These are phyloP conservation scores for Columbina picui DNA, from an alignment of 2,113 vertebrate species.

Conservation along the genomic window DNA sequence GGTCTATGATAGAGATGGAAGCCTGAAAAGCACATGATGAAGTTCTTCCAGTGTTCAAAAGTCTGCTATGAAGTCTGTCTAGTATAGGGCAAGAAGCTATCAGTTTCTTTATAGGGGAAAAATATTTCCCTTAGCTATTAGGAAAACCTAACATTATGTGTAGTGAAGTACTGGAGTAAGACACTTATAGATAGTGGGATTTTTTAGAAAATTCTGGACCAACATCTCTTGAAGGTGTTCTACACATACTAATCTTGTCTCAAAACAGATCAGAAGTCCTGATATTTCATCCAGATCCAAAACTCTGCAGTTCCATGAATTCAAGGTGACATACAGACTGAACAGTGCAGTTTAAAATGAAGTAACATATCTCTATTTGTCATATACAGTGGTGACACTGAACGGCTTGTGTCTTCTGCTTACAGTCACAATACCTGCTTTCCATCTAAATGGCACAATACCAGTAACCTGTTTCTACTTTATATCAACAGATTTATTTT, in stretches of 20 bases:
- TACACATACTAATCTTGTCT: background rate
- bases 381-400: background rate
- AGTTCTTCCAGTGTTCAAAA: background rate
- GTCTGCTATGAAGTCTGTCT: background rate
- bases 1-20: background rate
- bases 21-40: background rate
- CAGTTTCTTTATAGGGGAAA: background rate
- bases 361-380: background rate
- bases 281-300: background rate
- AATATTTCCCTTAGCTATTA: background rate
- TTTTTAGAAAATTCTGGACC: background rate
- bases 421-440: background rate
- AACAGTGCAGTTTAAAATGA: background rate
- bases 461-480: background rate
- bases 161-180: background rate
- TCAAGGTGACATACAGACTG: background rate
- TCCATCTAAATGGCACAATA: background rate
- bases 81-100: background rate
- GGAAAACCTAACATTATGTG: background rate
- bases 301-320: background rate
- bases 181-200: rapidly evolving
- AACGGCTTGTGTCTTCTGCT: background rate
- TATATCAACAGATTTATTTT: background rate
- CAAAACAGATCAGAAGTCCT: background rate
- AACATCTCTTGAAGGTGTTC: background rate